These are phyloP conservation scores for Chloromyia formosa DNA, from an alignment of 2,888 invertebrate genomes.

Conservation along the genomic window DNA sequence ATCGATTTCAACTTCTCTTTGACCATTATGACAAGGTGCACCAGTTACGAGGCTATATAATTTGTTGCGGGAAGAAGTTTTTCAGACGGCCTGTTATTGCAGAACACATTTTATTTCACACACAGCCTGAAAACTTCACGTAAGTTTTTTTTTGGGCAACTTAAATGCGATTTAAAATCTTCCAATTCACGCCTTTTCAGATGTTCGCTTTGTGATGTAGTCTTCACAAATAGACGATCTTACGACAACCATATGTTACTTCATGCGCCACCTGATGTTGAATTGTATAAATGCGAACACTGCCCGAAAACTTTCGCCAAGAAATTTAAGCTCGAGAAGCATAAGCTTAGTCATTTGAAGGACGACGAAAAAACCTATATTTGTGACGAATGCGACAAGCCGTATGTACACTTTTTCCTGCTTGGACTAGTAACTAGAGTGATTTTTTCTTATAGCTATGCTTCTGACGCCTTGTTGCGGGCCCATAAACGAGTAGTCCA, in stretches of 20 bases:
- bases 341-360: constrained; percentile 51
- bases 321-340: constrained; percentile 53
- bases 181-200: constrained; percentile 37
- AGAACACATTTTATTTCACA: constrained; percentile 53
- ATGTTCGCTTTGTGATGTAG: constrained; percentile 49
- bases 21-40: constrained; percentile 50
- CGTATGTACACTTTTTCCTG: constrained; percentile 53
- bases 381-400: constrained; percentile 59
- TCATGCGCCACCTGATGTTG: constrained; percentile 50
- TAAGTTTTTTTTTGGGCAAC: neutral
- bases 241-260: constrained; percentile 51
- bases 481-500: constrained; percentile 52
- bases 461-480: constrained; percentile 50
- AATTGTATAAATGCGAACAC: constrained; percentile 51
- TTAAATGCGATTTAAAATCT: neutral
- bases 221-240: constrained; percentile 50
- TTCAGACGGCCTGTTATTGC: constrained; percentile 49
- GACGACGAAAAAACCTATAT: constrained; percentile 52
- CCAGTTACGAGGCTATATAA: constrained; percentile 51
- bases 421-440: neutral
- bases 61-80: constrained; percentile 52
- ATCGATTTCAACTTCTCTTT: constrained; percentile 48
- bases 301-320: constrained; percentile 53
- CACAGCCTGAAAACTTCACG: constrained; percentile 52
- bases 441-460: constrained; percentile 48